Percentiles rank a stretch among this genome's conserved stretches.
These are phyloP conservation scores for Drosophila sulfurigaster DNA, from an alignment of 1,140 invertebrate species.

Conservation along the genomic window DNA sequence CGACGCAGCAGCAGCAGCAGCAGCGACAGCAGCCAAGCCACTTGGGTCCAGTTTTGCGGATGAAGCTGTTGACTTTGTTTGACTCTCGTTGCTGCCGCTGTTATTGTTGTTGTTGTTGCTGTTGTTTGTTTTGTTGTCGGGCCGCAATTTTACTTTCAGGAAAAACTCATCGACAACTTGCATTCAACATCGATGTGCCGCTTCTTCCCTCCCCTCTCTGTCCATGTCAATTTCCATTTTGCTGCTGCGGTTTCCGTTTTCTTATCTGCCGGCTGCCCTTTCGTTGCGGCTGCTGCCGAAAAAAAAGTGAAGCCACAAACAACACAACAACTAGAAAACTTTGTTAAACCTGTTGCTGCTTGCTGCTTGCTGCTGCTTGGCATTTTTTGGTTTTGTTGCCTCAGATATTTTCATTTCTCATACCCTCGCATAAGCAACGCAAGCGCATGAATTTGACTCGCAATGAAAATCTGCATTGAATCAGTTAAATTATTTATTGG, in stretches of 20 bases:
- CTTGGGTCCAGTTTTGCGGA: slow-evolving; percentile 38
- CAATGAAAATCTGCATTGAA: not conserved
- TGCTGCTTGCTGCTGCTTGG: slow-evolving; percentile 21
- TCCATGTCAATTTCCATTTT: slow-evolving; percentile 22
- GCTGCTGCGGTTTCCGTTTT: slow-evolving; percentile 41
- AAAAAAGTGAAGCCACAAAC: slow-evolving; percentile 40
- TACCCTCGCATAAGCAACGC: slow-evolving; percentile 6
- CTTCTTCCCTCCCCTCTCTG: not conserved
- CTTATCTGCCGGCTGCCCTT: slow-evolving; percentile 30
- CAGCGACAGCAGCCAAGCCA: slow-evolving; percentile 24
- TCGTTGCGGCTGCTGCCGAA: slow-evolving; percentile 35
- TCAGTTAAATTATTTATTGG: too few species aligned
- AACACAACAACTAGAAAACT: slow-evolving; percentile 28
- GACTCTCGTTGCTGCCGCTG: slow-evolving; percentile 7
- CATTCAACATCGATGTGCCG: slow-evolving; percentile 11
- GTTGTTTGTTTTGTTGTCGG: not conserved
- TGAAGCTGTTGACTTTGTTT: slow-evolving; percentile 40
- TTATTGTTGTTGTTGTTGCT: slow-evolving; percentile 17
- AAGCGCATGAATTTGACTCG: not conserved
- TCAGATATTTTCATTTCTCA: slow-evolving; percentile 26
- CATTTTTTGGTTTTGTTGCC: slow-evolving; percentile 20
- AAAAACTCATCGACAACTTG: slow-evolving; percentile 41
- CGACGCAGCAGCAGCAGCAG: not conserved
- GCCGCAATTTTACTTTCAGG: slow-evolving; percentile 49
- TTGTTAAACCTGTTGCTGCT: slow-evolving; percentile 28